Percentiles rank a stretch among this genome's conserved stretches.
Conservation (phyloP, 2,113 vertebrate species). For the Thalassoma bifasciatum region DNA sequence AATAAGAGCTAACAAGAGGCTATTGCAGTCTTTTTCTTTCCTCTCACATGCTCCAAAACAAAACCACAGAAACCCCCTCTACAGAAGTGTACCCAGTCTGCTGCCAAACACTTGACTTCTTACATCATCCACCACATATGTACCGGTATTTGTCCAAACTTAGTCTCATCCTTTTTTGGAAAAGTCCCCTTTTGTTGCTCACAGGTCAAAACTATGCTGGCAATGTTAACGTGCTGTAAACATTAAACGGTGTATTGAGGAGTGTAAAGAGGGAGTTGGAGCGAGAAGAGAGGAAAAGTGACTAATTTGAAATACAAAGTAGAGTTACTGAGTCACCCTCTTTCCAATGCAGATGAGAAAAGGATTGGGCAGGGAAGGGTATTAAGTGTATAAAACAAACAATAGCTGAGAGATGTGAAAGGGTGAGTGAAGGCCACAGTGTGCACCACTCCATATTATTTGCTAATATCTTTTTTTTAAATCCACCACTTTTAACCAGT, state of each 20-base stretch:
- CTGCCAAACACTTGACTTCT: slow-evolving; percentile 23
- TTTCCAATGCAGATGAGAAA: background rate
- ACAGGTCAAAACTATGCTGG: slow-evolving; percentile 51
- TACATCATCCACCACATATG: slow-evolving; percentile 41
- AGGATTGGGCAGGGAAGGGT: background rate
- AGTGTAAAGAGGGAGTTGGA: background rate
- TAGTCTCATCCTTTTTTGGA: slow-evolving; percentile 63
- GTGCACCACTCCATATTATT: background rate
- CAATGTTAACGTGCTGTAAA: slow-evolving; percentile 61
- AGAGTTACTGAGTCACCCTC: background rate
- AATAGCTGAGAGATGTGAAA: background rate
- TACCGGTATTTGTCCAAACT: slow-evolving; percentile 31
- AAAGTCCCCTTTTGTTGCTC: slow-evolving; percentile 36
- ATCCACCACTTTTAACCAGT: background rate
- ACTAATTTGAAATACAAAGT: background rate
- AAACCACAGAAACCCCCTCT: background rate
- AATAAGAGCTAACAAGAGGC: background rate
- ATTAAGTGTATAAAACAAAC: background rate
- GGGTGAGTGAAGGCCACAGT: background rate
- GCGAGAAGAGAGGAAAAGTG: background rate
- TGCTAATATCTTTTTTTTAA: background rate
- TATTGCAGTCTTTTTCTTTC: background rate
- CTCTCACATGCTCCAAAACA: background rate
- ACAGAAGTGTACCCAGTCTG: background rate
- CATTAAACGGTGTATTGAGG: slow-evolving; percentile 12